Base-by-base conservation (phyloP, 2,113 vertebrate genomes). In the Mustela lutreola region DNA sequence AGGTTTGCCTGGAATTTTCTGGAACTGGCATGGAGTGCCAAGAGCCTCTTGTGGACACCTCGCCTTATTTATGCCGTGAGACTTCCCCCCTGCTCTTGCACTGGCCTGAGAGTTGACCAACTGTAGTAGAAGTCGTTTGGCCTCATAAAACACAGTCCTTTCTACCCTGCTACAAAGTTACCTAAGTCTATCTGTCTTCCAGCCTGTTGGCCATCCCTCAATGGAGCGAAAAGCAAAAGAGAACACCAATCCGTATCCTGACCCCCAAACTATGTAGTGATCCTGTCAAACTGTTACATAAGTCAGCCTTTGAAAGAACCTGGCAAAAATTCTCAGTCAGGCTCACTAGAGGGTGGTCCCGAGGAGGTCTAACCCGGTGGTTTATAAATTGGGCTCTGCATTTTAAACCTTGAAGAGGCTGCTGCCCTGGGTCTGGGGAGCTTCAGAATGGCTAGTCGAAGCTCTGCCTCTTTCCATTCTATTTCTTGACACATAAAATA, bases 1-100 rank as follows among this genome's bases (percentile, higher is more conserved):
- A 48, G 86, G 7, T 56, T 92, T 96, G 16, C 39, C 16, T 92
- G 21, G 26, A 92, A 45, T 88, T 53, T 91, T 95, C 45, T 79
- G 0, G 91, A 45, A 82, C 9, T 36, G 28, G 28, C 4, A 48
- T 10, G 22, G 42, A 92, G 19, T 42, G 11, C 4, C 31, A 65
- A 53, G 33, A 60, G 26, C 0, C 19, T 79, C 39, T 31, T 58
- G 33, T 83, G 28, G 7, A 7, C 21, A 84, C n/a, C 56, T 80
- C n/a, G 6, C 14, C 31, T 67, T 80, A 84, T 67, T 94, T 89
- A 63, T 65, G 16, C 39, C 33, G n/a, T 22, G 39, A 81, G 92
- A 79, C 2, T 26, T 10, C 18, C 12, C 6, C 6, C 6, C 24
- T 84, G 62, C 12, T 63, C 36, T 75, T 91, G 82, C 7, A 62